These are phyloP conservation scores for Batillaria attramentaria DNA, from an alignment of 1,140 invertebrate species.

Conservation along the genomic window DNA sequence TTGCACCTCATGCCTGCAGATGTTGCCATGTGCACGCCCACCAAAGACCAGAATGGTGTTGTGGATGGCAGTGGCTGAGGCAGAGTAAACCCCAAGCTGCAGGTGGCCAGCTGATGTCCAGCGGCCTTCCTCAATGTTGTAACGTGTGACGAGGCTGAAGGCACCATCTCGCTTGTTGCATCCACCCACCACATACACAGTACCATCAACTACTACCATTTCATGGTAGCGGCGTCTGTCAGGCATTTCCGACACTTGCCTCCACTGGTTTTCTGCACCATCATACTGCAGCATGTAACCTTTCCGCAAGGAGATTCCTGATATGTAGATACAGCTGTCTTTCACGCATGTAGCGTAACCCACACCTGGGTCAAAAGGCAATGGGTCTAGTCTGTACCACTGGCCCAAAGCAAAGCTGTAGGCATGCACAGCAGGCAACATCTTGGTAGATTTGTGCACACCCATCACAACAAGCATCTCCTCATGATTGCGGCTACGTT, in stretches of 20 bases:
- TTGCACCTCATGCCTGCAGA: slow-evolving; percentile 47
- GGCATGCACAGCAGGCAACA: slow-evolving; percentile 43
- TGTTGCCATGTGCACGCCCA: slow-evolving; percentile 43
- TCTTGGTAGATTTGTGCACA: slow-evolving; percentile 38
- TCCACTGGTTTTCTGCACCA: slow-evolving; percentile 45
- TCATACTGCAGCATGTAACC: slow-evolving; percentile 46
- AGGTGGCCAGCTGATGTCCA: slow-evolving; percentile 50
- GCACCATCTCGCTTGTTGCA: slow-evolving; percentile 50
- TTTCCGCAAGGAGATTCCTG: slow-evolving; percentile 45
- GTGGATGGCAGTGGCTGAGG: slow-evolving; percentile 45
- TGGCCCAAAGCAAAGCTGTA: slow-evolving; percentile 42
- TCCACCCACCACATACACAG: slow-evolving; percentile 51
- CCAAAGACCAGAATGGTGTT: slow-evolving; percentile 55
- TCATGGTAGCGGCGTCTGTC: slow-evolving; percentile 50
- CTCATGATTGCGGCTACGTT: slow-evolving; percentile 39
- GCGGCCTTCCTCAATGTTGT: slow-evolving; percentile 34
- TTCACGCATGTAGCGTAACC: slow-evolving; percentile 53
- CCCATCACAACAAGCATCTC: slow-evolving; percentile 46
- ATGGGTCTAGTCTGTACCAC: slow-evolving; percentile 44
- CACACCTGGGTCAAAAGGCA: slow-evolving; percentile 52
- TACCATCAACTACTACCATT: slow-evolving; percentile 48
- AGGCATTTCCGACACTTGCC: slow-evolving; percentile 45
- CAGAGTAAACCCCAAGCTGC: slow-evolving; percentile 48
- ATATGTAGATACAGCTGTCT: slow-evolving; percentile 50
- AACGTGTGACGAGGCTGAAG: slow-evolving; percentile 43